Evolutionary conservation across 2,888 invertebrate genomes (phyloP).

Genomic region (Portevinia maculata): DNA sequence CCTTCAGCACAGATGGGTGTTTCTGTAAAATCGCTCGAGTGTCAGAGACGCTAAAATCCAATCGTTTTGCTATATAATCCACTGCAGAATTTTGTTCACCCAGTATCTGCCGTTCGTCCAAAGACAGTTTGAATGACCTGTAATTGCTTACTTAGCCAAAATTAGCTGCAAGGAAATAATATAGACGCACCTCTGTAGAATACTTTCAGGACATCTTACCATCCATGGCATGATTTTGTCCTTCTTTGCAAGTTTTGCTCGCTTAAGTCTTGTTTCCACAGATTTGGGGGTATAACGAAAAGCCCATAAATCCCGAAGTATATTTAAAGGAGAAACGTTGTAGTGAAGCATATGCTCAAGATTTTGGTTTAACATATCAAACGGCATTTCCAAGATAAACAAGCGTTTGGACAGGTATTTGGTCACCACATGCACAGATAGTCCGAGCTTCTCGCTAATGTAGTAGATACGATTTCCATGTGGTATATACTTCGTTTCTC

Average conservation of each 20-base stretch:
- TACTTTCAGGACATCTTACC: conserved; percentile 85
- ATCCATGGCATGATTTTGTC: conserved; percentile 87
- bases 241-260: conserved; percentile 83
- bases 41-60: conserved; percentile 83
- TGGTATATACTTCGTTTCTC: conserved; percentile 82
- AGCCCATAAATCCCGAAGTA: conserved; percentile 86
- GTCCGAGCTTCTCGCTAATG: conserved; percentile 83
- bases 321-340: conserved; percentile 84
- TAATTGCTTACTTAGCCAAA: conserved; percentile 74
- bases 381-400: conserved; percentile 85
- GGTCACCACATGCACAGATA: conserved; percentile 83
- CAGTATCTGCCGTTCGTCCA: conserved; percentile 83
- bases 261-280: conserved; percentile 84
- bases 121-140: conserved; percentile 80
- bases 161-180: not conserved
- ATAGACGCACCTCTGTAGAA: conserved; percentile 84
- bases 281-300: conserved; percentile 85
- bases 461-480: conserved; percentile 85
- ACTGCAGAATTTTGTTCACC: conserved; percentile 84
- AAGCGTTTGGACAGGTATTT: conserved; percentile 83
- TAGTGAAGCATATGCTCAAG: conserved; percentile 84
- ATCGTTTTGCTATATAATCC: conserved; percentile 84
- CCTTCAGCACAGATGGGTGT: conserved; percentile 84
- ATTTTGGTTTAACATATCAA: conserved; percentile 84
- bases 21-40: conserved; percentile 84